A percentile compares a stretch with the other conserved stretches of the same genome.
These are phyloP conservation scores for Caenorhabditis sp. DNA, from an alignment of 2,888 invertebrate genomes.

Conservation along the genomic window DNA sequence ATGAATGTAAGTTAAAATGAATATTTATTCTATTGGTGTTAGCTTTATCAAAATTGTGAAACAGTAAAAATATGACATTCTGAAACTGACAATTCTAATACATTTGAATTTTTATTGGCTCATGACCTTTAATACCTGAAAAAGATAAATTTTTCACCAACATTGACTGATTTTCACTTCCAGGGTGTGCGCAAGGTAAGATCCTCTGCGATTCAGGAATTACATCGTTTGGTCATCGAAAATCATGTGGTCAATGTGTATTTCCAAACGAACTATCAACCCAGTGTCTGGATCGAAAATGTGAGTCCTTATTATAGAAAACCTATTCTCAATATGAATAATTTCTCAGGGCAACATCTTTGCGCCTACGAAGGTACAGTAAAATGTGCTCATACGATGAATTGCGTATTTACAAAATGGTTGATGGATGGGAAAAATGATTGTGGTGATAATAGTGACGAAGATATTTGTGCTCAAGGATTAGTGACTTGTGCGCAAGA, in stretches of 20 bases:
- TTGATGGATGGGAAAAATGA: slow-evolving; percentile 63
- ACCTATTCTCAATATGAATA: not conserved
- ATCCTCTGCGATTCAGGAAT: slow-evolving; percentile 51
- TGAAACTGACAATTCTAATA: too few species aligned
- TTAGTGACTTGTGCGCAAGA: slow-evolving; percentile 12
- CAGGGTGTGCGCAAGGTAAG: slow-evolving; percentile 53
- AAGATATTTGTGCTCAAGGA: slow-evolving; percentile 41
- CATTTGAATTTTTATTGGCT: too few species aligned
- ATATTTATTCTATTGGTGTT: not conserved
- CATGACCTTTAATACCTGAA: too few species aligned
- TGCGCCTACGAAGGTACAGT: slow-evolving; percentile 49
- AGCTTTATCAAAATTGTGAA: not conserved
- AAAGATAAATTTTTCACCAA: too few species aligned
- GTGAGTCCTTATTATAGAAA: slow-evolving; percentile 22
- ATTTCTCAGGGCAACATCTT: slow-evolving; percentile 41
- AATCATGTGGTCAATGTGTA: slow-evolving; percentile 62
- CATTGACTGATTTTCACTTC: too few species aligned
- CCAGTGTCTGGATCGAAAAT: slow-evolving; percentile 56
- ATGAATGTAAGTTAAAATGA: slow-evolving; percentile 60
- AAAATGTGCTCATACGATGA: slow-evolving; percentile 54
- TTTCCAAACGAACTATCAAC: slow-evolving; percentile 27
- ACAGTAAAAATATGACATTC: too few species aligned
- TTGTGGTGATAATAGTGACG: slow-evolving; percentile 66
- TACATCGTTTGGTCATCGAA: not conserved
- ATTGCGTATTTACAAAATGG: slow-evolving; percentile 64